A percentile compares a stretch with the other conserved stretches of the same genome.
Conservation (phyloP, 2,888 invertebrate genomes). For the Brachylomia viminalis region DNA sequence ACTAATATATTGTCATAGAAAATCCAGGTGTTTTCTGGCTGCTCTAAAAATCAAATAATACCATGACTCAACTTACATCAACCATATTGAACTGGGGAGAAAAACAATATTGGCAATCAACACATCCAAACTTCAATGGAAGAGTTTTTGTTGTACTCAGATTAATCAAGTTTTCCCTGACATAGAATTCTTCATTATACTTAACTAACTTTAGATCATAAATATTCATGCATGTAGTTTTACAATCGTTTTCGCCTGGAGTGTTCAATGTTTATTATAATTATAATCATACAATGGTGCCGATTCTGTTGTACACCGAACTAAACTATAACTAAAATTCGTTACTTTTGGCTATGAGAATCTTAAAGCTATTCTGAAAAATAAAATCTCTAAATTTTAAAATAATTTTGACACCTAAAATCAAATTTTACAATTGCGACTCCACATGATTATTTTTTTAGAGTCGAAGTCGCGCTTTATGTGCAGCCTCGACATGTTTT, state of each 20-base stretch:
- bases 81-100: background rate
- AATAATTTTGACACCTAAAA: too few relatives aligned
- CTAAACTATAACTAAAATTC: too few relatives aligned
- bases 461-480: too few relatives aligned
- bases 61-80: background rate
- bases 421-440: too few relatives aligned
- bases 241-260: conserved; percentile 73
- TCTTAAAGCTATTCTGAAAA: too few relatives aligned
- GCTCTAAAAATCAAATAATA: background rate
- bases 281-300: conserved; percentile 39
- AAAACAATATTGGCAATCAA: background rate
- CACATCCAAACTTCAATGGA: background rate
- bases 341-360: too few relatives aligned
- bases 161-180: conserved; percentile 27
- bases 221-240: conserved; percentile 62
- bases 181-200: conserved; percentile 26
- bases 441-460: too few relatives aligned
- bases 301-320: too few relatives aligned
- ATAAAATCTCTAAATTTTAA: too few relatives aligned
- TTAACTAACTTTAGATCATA: conserved; percentile 46
- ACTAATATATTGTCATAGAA: conserved; percentile 38
- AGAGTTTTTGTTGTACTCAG: conserved; percentile 2
- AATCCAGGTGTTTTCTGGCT: conserved; percentile 19
- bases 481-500: too few relatives aligned
- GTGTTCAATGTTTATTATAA: conserved; percentile 76